Conservation (phyloP, 2,888 invertebrate genomes). For the Oegoconia quadripuncta region DNA sequence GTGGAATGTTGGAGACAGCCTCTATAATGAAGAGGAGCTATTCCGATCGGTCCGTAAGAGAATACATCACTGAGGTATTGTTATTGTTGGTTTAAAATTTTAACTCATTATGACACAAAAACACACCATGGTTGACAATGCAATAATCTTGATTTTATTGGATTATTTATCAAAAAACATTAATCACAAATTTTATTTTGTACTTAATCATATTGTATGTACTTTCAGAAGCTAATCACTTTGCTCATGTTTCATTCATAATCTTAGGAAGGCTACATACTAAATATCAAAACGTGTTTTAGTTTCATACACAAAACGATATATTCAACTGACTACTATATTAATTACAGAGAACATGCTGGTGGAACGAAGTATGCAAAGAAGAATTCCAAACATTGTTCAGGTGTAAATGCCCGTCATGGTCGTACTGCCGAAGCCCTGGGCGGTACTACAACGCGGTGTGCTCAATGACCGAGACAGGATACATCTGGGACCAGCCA, state of each 20-base stretch:
- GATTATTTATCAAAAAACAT: slow-evolving; percentile 12
- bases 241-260: too few species aligned
- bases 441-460: slow-evolving; percentile 94
- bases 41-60: slow-evolving; percentile 89
- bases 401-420: slow-evolving; percentile 92
- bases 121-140: too few species aligned
- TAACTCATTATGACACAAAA: neutral
- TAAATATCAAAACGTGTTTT: neutral
- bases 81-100: neutral
- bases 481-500: slow-evolving; percentile 94
- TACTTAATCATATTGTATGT: too few species aligned
- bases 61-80: slow-evolving; percentile 89
- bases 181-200: too few species aligned
- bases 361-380: slow-evolving; percentile 97
- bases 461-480: slow-evolving; percentile 93
- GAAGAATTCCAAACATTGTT: slow-evolving; percentile 93
- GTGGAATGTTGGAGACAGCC: slow-evolving; percentile 49
- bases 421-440: slow-evolving; percentile 92
- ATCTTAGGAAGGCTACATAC: too few species aligned
- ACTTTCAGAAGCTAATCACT: too few species aligned
- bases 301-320: neutral
- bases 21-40: slow-evolving; percentile 83
- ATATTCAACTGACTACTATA: neutral
- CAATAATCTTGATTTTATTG: neutral
- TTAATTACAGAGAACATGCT: slow-evolving; percentile 88